phyloP scores from a whole-genome alignment of 2,113 vertebrate species.

The Mesembrinibis cayennensis region DNA sequence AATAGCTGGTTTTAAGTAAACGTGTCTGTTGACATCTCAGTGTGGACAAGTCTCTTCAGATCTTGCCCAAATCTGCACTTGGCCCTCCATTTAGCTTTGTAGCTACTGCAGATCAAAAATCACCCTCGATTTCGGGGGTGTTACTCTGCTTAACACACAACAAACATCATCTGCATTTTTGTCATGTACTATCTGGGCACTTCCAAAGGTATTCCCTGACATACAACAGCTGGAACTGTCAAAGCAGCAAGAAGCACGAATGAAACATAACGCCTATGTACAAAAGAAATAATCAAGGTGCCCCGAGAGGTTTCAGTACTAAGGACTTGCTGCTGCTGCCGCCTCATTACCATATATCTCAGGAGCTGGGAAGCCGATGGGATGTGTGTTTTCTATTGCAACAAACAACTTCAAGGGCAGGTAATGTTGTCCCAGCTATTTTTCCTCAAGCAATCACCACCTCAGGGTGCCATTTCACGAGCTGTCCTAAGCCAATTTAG shows the following conservation, averaged over 20 bases:
- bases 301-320: neutral
- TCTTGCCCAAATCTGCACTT: neutral
- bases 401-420: neutral
- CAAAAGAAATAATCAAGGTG: neutral
- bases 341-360: neutral
- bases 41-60: neutral
- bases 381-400: neutral
- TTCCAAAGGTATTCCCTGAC: neutral
- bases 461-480: neutral
- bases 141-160: neutral
- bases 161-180: neutral
- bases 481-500: neutral
- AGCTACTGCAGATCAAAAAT: neutral
- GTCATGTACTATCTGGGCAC: neutral
- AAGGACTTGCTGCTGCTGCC: neutral
- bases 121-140: neutral
- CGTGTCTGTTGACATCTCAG: neutral
- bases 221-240: neutral
- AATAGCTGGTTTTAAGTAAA: neutral
- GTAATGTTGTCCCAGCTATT: neutral
- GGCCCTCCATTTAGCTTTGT: neutral
- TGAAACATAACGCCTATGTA: rapidly evolving
- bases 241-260: neutral
- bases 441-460: neutral
- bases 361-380: neutral